These are phyloP conservation scores for Balearica regulorum DNA, from an alignment of 2,797 vertebrate genomes.

Conservation along the genomic window DNA sequence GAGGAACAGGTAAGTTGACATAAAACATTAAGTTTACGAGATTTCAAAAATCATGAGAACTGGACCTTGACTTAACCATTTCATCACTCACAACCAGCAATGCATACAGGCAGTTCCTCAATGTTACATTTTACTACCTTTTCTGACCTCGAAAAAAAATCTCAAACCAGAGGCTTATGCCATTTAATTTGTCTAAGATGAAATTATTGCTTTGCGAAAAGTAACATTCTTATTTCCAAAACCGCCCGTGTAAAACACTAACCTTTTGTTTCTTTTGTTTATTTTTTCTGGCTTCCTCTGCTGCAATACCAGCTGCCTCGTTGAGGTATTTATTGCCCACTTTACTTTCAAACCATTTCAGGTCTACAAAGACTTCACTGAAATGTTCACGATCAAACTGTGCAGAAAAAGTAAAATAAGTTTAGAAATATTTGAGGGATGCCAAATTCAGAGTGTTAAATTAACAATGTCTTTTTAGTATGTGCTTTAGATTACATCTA, in stretches of 20 bases:
- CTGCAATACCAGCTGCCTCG: slow-evolving; percentile 91
- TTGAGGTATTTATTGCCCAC: slow-evolving; percentile 98
- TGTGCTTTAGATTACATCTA: background rate
- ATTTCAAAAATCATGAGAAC: background rate
- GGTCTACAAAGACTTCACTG: slow-evolving; percentile 94
- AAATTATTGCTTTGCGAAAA: background rate
- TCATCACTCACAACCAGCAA: background rate
- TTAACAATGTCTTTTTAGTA: background rate
- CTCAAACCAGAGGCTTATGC: background rate
- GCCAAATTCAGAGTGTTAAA: background rate
- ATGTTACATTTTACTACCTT: background rate
- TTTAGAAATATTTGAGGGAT: background rate
- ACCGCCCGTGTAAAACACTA: background rate
- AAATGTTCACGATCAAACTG: slow-evolving; percentile 98
- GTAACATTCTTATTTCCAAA: background rate
- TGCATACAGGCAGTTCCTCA: background rate
- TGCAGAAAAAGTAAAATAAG: slow-evolving; percentile 11
- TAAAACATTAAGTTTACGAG: background rate
- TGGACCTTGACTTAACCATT: background rate
- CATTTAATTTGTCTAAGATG: background rate
- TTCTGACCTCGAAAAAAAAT: background rate
- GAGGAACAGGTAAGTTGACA: background rate
- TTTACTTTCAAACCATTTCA: slow-evolving; percentile 99
- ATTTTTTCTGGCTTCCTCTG: slow-evolving; percentile 83
- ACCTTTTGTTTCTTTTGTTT: slow-evolving; percentile 80